phyloP scores from a whole-genome alignment of 2,797 vertebrate species.

The Phalloptychus januarius region DNA sequence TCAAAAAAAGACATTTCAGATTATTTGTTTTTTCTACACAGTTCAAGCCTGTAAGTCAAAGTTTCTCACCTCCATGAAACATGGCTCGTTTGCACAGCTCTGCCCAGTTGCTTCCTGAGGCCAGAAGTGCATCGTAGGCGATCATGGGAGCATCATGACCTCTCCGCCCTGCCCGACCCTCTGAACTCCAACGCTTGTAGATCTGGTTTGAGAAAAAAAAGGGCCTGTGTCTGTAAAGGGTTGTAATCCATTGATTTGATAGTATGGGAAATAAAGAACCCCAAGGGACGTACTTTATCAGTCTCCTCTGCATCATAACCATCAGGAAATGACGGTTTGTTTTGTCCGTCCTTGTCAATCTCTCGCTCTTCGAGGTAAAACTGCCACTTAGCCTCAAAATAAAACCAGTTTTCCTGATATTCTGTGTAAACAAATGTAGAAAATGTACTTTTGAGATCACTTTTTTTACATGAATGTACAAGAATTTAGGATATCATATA shows the following conservation, averaged over 20 bases:
- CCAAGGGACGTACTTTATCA: slow-evolving; percentile 84
- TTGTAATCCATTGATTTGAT: neutral
- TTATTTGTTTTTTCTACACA: neutral
- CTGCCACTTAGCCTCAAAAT: slow-evolving; percentile 98
- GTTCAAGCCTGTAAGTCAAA: neutral
- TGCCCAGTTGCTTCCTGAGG: slow-evolving; percentile 86
- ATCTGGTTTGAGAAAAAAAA: slow-evolving; percentile 63
- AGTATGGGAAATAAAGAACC: slow-evolving; percentile 1
- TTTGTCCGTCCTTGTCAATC: slow-evolving; percentile 86
- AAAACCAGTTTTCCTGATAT: slow-evolving; percentile 98
- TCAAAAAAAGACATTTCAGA: neutral
- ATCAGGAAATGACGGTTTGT: slow-evolving; percentile 85
- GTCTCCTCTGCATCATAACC: slow-evolving; percentile 88
- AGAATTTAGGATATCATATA: neutral
- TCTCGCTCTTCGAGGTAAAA: slow-evolving; percentile 96
- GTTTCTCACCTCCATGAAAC: slow-evolving; percentile 91
- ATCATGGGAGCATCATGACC: slow-evolving; percentile 98
- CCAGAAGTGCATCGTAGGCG: slow-evolving; percentile 93
- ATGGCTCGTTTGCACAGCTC: slow-evolving; percentile 92
- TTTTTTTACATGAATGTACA: neutral
- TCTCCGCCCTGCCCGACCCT: slow-evolving; percentile 88
- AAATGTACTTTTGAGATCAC: slow-evolving; percentile 1
- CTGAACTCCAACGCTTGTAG: slow-evolving; percentile 96
- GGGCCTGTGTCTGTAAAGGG: neutral
- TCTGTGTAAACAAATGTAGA: slow-evolving; percentile 76